Evolutionary conservation across 2,113 vertebrate species (phyloP), one percentile per base, ranked within the genome.

Genomic region (Urocolius indicus): DNA sequence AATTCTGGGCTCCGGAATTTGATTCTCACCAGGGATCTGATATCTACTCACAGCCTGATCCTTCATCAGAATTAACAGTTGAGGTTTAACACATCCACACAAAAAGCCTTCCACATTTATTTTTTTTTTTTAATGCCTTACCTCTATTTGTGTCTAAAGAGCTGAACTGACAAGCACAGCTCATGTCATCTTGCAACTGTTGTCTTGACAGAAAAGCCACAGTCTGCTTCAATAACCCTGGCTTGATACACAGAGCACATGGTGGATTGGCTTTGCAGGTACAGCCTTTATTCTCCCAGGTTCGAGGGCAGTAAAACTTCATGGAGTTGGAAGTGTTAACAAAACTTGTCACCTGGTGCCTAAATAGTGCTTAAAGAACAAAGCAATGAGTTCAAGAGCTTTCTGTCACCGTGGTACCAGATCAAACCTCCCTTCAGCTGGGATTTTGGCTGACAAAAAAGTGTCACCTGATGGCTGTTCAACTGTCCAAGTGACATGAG

Each of bases 1-100:
- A 92, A 96, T 81, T 78, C 76, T 93, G 93, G 96, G 95, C 94
- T 94, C 94, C 57, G 27, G 95, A 94, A 95, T 93, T 58, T 88
- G 95, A 84, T 58, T 96, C 93, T 94, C 96, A 89, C 94, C 87
- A 27, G 96, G 95, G 97, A 95, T 87, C 96, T 10, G 49, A 90
- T 91, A 91, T 24, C 88, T 97, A 95, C 94, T 95, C 93, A 4
- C 96, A 85, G 94, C 84, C 97, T 72, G 77, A 96, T 89, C 94
- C 92, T 95, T 78, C 87, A 2, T 90, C 92, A 76, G n/a, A 88
- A 95, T 63, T 94, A 95, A 58, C 84, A 36, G 93, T 7, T 23
- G 94, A 90, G 74, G 63, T 76, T 93, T 91, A 84, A 77, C 86
- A 27, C 11, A 10, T 30, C 89, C 67, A 91, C 77, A 83, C 71